A percentile compares a stretch with the other conserved stretches of the same genome.
Evolutionary conservation across 2,113 vertebrate genomes (phyloP).

Genomic region (Malurus melanocephalus): DNA sequence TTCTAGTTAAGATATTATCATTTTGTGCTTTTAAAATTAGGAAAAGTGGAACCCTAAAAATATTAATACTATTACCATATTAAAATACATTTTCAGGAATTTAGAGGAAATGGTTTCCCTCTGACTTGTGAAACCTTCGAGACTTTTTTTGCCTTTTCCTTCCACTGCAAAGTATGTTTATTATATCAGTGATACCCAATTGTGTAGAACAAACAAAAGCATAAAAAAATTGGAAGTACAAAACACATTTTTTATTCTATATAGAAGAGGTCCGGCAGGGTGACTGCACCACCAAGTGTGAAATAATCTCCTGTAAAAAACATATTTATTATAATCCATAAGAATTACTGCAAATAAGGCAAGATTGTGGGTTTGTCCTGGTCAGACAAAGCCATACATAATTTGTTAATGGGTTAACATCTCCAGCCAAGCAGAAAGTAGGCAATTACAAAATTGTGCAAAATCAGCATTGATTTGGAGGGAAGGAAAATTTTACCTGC

Average conservation of each 20-base stretch:
- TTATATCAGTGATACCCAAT: neutral
- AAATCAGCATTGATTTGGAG: neutral
- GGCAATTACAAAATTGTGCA: neutral
- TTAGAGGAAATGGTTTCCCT: neutral
- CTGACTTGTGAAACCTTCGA: neutral
- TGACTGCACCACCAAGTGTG: neutral
- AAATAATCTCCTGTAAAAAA: neutral
- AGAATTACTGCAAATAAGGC: neutral
- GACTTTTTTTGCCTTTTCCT: neutral
- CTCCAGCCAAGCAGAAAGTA: neutral
- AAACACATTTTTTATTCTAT: neutral
- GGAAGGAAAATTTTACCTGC: neutral
- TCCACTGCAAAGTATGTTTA: neutral
- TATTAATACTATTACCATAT: neutral
- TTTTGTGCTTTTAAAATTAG: neutral
- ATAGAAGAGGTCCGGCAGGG: neutral
- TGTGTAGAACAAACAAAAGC: neutral
- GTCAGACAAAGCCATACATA: neutral
- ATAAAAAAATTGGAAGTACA: neutral
- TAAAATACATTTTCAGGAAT: neutral
- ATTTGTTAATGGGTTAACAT: neutral
- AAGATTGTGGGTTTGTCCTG: neutral
- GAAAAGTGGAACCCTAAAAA: rapidly evolving
- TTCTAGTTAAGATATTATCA: neutral
- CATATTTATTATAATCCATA: neutral